Conservation (phyloP, 2,888 invertebrate species). For the Odiellus spinosus region DNA sequence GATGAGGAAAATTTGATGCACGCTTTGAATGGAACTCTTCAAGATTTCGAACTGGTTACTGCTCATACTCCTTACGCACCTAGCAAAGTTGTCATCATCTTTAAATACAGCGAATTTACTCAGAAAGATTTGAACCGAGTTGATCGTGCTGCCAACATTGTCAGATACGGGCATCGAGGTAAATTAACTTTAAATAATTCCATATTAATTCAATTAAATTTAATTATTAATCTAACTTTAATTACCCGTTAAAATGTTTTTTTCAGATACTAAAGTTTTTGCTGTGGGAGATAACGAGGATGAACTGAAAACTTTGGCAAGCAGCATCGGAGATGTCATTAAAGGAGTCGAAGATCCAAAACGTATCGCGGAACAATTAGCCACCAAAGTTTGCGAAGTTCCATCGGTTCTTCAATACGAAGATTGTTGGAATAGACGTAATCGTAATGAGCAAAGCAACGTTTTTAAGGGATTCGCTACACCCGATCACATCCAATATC, state of each 20-base stretch:
- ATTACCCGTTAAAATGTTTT: not conserved
- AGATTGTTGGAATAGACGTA: conserved; percentile 10
- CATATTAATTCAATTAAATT: no score
- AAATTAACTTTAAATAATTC: no score
- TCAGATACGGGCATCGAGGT: no score
- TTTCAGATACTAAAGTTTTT: conserved; percentile 8
- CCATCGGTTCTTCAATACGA: conserved; percentile 16
- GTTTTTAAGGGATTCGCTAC: conserved; percentile 11
- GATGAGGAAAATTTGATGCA: conserved; percentile 3
- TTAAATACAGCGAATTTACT: conserved; percentile 6
- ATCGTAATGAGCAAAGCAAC: conserved; percentile 4
- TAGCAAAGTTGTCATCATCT: conserved; percentile 5
- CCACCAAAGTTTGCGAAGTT: conserved; percentile 11
- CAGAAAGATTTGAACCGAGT: not conserved
- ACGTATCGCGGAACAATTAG: not conserved
- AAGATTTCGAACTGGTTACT: conserved; percentile 4
- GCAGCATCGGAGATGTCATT: conserved; percentile 4
- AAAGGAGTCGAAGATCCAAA: not conserved
- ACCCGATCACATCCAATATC: conserved; percentile 15
- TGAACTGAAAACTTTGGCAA: not conserved
- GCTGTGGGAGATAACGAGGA: conserved; percentile 8
- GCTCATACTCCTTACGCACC: conserved; percentile 3
- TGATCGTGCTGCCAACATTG: no score
- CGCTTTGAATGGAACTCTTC: conserved; percentile 6
- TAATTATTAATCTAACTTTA: not conserved